phyloP scores from a whole-genome alignment of 2,888 invertebrate genomes.

The Andrena bicolor region DNA sequence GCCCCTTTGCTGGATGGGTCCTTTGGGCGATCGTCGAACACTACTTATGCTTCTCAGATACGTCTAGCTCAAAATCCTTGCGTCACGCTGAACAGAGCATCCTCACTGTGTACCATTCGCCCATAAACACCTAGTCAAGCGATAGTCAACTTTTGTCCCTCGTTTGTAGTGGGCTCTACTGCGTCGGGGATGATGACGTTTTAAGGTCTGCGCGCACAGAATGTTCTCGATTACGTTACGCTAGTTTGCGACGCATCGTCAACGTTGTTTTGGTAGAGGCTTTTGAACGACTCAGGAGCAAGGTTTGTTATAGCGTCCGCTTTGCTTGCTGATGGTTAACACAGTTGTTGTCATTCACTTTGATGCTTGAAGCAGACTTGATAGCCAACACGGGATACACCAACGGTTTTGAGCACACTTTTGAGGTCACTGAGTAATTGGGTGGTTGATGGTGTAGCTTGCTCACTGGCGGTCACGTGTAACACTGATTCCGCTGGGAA shows the following conservation, averaged over 20 bases:
- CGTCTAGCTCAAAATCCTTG: neutral
- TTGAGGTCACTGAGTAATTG: neutral
- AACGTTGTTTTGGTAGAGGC: neutral
- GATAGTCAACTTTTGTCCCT: neutral
- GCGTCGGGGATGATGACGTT: neutral
- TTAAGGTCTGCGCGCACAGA: neutral
- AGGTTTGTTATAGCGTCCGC: neutral
- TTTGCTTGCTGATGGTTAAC: neutral
- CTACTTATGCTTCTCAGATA: neutral
- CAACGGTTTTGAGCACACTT: neutral
- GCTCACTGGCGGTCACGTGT: constrained; percentile 18
- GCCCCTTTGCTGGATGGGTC: neutral
- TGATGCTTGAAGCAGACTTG: neutral
- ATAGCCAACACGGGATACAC: neutral
- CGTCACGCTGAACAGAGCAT: constrained; percentile 45
- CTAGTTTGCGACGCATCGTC: constrained; percentile 1
- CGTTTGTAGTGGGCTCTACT: neutral
- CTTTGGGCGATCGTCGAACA: neutral
- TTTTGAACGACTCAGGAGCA: neutral
- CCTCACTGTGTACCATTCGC: constrained; percentile 21
- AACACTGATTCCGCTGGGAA: constrained; percentile 16
- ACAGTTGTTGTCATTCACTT: neutral
- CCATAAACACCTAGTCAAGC: neutral
- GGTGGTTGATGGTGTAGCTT: neutral
- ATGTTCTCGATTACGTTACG: neutral